Percentiles rank a stretch among this genome's conserved stretches.
phyloP scores from a whole-genome alignment of 35 echinoderm and acorn worm species.

The Amphiura filiformis region DNA sequence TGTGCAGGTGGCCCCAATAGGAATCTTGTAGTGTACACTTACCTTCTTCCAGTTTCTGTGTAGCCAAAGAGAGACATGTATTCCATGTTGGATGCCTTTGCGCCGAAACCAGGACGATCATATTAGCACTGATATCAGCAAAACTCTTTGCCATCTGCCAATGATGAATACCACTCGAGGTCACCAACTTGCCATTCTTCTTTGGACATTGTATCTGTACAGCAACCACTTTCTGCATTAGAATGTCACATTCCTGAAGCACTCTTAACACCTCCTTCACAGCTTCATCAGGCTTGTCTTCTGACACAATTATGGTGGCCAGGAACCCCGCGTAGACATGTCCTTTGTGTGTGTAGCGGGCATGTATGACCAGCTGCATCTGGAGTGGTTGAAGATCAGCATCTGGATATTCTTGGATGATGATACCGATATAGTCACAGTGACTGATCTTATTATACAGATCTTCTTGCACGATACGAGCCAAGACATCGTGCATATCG shows the following conservation, averaged over 20 bases:
- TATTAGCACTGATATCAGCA: background rate
- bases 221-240: background rate
- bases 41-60: background rate
- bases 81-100: background rate
- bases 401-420: background rate
- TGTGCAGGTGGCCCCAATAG: too few species aligned
- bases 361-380: background rate
- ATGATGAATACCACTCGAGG: background rate
- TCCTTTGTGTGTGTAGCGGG: background rate
- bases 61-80: background rate
- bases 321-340: background rate
- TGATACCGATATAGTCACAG: background rate
- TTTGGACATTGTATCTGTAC: background rate
- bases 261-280: background rate
- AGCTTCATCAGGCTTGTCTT: background rate
- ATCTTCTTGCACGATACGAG: slow-evolving; percentile 2
- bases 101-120: background rate
- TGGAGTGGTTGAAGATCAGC: background rate
- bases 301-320: background rate
- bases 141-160: background rate
- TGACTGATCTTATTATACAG: background rate
- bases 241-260: background rate
- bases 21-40: too few species aligned
- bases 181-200: background rate
- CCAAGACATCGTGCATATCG: background rate